Evolutionary conservation across 1,140 invertebrate species (phyloP).

Genomic region (Plutomurus gul): DNA sequence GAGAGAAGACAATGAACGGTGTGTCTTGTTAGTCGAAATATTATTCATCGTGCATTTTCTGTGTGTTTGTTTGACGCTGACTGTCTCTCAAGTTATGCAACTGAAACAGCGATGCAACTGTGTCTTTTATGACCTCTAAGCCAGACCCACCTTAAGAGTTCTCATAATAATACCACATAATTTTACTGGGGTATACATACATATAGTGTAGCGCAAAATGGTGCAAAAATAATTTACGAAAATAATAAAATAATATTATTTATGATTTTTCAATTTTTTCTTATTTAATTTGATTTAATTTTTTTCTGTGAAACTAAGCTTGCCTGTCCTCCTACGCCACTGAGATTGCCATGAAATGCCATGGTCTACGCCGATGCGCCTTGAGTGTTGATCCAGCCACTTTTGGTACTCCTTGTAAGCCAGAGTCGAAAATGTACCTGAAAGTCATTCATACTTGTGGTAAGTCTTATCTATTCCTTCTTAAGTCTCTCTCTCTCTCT

Average conservation of each 20-base stretch:
- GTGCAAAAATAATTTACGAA: no score
- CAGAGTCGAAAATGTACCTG: constrained; percentile 83
- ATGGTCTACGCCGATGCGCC: constrained; percentile 79
- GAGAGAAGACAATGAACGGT: neutral
- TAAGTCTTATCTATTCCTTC: constrained; percentile 66
- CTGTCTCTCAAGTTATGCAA: constrained; percentile 74
- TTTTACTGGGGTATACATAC: no score
- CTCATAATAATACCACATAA: no score
- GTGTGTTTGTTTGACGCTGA: constrained; percentile 62
- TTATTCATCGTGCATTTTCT: neutral
- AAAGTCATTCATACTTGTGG: constrained; percentile 92
- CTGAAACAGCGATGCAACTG: constrained; percentile 81
- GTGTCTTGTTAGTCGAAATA: neutral
- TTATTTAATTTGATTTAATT: no score
- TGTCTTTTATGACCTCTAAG: no score
- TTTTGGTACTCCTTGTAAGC: constrained; percentile 82
- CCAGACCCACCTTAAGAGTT: no score
- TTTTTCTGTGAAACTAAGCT: no score
- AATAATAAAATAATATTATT: no score
- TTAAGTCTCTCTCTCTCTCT: no score
- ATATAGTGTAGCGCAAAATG: no score
- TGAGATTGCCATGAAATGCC: constrained; percentile 87
- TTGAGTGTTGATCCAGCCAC: constrained; percentile 79
- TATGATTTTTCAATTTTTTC: no score
- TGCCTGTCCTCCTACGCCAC: no score